A percentile compares a stretch with the other conserved stretches of the same genome.
Evolutionary conservation across 2,888 invertebrate genomes (phyloP).

Genomic region (Conus canariensis): DNA sequence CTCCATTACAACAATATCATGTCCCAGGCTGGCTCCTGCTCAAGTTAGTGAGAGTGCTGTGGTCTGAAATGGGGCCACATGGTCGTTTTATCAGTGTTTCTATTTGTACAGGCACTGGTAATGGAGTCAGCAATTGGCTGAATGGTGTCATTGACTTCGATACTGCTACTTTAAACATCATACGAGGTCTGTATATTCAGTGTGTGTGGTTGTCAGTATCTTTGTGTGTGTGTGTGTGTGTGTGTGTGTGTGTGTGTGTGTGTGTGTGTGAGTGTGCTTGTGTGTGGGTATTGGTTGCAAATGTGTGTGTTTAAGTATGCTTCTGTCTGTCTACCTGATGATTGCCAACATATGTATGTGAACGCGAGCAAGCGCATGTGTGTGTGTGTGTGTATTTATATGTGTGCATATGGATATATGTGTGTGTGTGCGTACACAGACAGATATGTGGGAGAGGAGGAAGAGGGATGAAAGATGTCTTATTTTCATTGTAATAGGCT

Average conservation of each 20-base stretch:
- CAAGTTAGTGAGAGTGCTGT: background rate
- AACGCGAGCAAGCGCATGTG: too few relatives aligned
- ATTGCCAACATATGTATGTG: too few relatives aligned
- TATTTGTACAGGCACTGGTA: constrained; percentile 41
- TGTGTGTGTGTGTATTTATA: too few relatives aligned
- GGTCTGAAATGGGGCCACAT: background rate
- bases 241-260: background rate
- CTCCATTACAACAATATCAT: too few relatives aligned
- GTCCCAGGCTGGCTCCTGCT: too few relatives aligned
- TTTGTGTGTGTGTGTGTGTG: background rate
- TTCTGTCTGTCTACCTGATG: background rate
- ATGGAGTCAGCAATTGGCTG: constrained; percentile 40
- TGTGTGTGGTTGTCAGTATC: background rate
- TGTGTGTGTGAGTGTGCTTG: background rate
- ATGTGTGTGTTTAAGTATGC: background rate
- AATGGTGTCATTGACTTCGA: constrained; percentile 50
- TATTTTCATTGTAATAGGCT: too few relatives aligned
- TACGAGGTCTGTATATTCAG: constrained; percentile 44
- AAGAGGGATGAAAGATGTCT: too few relatives aligned
- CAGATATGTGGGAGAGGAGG: too few relatives aligned
- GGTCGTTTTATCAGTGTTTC: too few relatives aligned
- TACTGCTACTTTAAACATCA: constrained; percentile 52
- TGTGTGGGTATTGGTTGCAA: background rate
- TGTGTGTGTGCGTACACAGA: background rate
- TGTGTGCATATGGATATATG: background rate